Evolutionary conservation across 1,140 invertebrate species (phyloP).

Genomic region (Danaus plexippus): DNA sequence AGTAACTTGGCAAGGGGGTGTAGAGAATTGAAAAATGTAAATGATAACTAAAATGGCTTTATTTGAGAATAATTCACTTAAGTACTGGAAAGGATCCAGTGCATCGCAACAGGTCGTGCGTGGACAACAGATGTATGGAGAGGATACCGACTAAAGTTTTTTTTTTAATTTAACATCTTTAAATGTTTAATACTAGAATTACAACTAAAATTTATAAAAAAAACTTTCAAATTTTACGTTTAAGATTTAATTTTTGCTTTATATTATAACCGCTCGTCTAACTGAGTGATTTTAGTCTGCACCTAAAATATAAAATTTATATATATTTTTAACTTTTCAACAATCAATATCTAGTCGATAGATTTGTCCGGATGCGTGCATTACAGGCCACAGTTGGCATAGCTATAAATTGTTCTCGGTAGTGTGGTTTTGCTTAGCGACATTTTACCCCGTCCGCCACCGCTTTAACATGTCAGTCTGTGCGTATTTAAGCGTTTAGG

Average conservation of each 20-base stretch:
- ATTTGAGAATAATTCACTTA: slow-evolving; percentile 68
- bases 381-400: slow-evolving; percentile 27
- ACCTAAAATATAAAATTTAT: too few species aligned
- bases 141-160: slow-evolving; percentile 1
- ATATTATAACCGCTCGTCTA: not conserved
- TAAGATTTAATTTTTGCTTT: not conserved
- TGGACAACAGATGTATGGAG: slow-evolving; percentile 22
- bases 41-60: slow-evolving; percentile 57
- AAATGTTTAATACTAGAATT: not conserved
- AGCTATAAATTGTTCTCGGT: slow-evolving; percentile 32
- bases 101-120: slow-evolving; percentile 55
- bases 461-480: too few species aligned
- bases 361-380: slow-evolving; percentile 22
- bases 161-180: not conserved
- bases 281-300: not conserved
- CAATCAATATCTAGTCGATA: slow-evolving; percentile 3
- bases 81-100: slow-evolving; percentile 65
- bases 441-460: slow-evolving; percentile 22
- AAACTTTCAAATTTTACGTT: too few species aligned
- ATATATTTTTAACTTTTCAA: too few species aligned
- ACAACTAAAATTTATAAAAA: slow-evolving; percentile 1
- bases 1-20: slow-evolving; percentile 42
- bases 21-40: slow-evolving; percentile 60
- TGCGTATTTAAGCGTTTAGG: too few species aligned
- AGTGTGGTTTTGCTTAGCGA: slow-evolving; percentile 25